A percentile compares a stretch with the other conserved stretches of the same genome.
These are phyloP conservation scores for Heloderma charlesbogerti DNA, from an alignment of 2,113 vertebrate genomes.

Conservation along the genomic window DNA sequence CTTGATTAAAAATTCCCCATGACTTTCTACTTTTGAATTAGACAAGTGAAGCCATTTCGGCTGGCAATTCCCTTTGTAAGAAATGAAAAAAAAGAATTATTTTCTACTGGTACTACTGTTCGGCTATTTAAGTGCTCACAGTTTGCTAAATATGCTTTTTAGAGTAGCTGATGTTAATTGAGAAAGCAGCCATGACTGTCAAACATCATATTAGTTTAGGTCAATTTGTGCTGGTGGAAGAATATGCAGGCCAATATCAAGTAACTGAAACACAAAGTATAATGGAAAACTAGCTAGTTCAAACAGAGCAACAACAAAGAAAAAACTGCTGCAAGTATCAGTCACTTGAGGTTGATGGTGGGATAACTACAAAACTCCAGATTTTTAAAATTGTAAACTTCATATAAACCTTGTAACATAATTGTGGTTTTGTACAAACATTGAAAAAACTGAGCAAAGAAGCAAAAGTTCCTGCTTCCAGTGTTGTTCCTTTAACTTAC, in stretches of 20 bases:
- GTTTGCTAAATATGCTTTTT: background rate
- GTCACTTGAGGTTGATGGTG: background rate
- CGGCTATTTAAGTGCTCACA: background rate
- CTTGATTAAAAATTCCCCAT: background rate
- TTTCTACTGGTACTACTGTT: background rate
- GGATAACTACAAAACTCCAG: background rate
- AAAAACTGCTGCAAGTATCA: background rate
- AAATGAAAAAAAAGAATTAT: background rate
- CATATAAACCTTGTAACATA: background rate
- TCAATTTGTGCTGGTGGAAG: background rate
- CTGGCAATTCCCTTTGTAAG: background rate
- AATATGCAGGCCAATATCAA: background rate
- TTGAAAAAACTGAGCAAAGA: background rate
- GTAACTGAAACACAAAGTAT: background rate
- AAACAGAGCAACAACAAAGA: background rate
- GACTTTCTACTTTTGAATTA: background rate
- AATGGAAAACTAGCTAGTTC: background rate
- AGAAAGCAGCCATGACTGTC: background rate
- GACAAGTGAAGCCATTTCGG: background rate
- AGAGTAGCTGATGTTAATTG: background rate
- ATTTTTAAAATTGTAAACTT: background rate
- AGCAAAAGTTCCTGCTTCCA: background rate
- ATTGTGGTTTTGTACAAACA: background rate
- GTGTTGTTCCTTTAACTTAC: background rate
- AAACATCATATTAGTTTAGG: background rate